Evolutionary conservation across 35 echinoderm and acorn worm genomes (phyloP).

Genomic region (Chiridota heheva): DNA sequence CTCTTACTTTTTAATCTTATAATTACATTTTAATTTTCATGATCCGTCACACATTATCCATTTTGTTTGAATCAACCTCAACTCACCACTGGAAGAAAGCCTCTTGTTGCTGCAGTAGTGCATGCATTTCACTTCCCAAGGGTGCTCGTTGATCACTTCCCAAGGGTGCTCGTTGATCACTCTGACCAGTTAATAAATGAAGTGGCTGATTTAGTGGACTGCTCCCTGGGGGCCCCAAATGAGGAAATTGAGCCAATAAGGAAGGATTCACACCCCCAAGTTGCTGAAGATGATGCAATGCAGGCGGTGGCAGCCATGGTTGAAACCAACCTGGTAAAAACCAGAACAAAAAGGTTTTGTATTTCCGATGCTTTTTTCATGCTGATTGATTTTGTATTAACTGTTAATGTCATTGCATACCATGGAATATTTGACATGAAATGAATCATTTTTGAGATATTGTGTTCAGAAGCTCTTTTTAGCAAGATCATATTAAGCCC

Average conservation of each 20-base stretch:
- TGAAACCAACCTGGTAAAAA: conserved; percentile 61
- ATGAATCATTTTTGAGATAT: too few relatives aligned
- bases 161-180: conserved; percentile 41
- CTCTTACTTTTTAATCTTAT: too few relatives aligned
- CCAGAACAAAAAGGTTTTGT: too few relatives aligned
- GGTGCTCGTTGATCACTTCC: conserved; percentile 49
- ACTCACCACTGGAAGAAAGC: conserved; percentile 62
- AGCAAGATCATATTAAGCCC: too few relatives aligned
- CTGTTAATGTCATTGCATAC: too few relatives aligned
- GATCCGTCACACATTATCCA: too few relatives aligned
- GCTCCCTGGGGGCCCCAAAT: conserved; percentile 43
- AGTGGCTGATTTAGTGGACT: conserved; percentile 47
- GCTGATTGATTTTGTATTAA: too few relatives aligned
- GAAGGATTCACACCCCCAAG: conserved; percentile 45
- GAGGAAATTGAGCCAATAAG: conserved; percentile 51
- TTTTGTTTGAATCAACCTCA: too few relatives aligned
- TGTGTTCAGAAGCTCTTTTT: too few relatives aligned
- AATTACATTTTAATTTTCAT: too few relatives aligned
- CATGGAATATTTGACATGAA: too few relatives aligned
- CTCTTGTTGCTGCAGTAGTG: conserved; percentile 82
- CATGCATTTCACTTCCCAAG: conserved; percentile 53
- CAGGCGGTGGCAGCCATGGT: conserved; percentile 50
- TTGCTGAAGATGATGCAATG: conserved; percentile 77
- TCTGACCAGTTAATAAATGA: conserved; percentile 41
- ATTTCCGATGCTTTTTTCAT: too few relatives aligned